Conservation (phyloP, 2,888 invertebrate species). For the Melanargia galathea region DNA sequence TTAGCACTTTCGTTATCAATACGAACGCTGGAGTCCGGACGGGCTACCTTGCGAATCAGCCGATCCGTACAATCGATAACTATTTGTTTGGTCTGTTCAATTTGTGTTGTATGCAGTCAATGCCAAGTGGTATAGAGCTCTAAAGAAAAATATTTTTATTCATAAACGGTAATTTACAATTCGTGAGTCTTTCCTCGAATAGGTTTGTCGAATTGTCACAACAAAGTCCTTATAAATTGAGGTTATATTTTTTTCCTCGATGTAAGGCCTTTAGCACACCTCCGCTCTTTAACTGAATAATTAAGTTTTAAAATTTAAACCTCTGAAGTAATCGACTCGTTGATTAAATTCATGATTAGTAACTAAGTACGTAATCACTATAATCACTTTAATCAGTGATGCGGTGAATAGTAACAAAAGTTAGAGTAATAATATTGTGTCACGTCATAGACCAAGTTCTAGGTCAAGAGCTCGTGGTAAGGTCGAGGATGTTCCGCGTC, state of each 20-base stretch:
- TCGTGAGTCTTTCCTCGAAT: not conserved
- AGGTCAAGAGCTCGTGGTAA: constrained; percentile 28
- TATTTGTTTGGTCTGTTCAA: not conserved
- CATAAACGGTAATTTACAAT: not conserved
- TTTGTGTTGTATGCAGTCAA: constrained; percentile 9
- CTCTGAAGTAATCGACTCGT: not conserved
- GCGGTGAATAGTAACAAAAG: not conserved
- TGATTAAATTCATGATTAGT: too few species aligned
- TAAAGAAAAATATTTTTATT: constrained; percentile 2
- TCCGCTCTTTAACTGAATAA: not conserved
- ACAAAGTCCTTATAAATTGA: too few species aligned
- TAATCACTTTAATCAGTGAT: not conserved
- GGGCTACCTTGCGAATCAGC: not conserved
- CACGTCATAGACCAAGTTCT: constrained; percentile 20
- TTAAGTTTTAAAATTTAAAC: not conserved
- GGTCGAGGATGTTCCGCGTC: constrained; percentile 22
- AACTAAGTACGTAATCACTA: not conserved
- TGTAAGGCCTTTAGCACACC: too few species aligned
- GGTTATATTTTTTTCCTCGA: too few species aligned
- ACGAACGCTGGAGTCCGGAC: not conserved
- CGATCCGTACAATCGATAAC: not conserved
- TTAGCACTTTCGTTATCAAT: not conserved
- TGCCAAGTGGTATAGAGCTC: constrained; percentile 29
- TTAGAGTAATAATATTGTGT: not conserved
- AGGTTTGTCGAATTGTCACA: too few species aligned